Conservation (phyloP, 2,797 vertebrate genomes). For the Etheostoma perlongum region DNA sequence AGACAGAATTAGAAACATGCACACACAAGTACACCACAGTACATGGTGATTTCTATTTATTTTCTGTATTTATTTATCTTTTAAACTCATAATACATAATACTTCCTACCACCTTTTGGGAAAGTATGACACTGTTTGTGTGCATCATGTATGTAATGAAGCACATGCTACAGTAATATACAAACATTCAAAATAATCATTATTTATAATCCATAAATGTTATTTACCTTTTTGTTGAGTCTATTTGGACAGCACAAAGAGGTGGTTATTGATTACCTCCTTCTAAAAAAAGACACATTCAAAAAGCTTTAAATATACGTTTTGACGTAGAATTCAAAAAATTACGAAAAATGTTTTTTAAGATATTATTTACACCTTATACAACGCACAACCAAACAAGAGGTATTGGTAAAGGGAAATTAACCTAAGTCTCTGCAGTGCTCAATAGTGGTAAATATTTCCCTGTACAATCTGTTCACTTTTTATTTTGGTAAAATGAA, state of each 20-base stretch:
- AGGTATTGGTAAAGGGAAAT: not conserved
- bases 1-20: constrained; percentile 53
- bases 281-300: not conserved
- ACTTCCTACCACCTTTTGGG: not conserved
- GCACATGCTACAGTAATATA: not conserved
- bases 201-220: not conserved
- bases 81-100: constrained; percentile 51
- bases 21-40: not conserved
- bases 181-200: not conserved
- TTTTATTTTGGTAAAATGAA: constrained; percentile 17
- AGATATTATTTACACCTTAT: no score
- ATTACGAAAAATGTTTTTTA: no score
- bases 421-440: not conserved
- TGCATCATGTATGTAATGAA: constrained; percentile 19
- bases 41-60: constrained; percentile 41
- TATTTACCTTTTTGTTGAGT: not conserved
- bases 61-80: constrained; percentile 45
- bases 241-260: constrained; percentile 1
- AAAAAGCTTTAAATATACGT: not conserved
- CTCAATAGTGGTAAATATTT: no score
- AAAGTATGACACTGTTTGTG: constrained; percentile 29
- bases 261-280: not conserved
- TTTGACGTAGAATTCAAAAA: not conserved
- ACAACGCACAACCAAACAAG: not conserved
- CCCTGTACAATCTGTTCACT: not conserved